Percentiles rank a stretch among this genome's conserved stretches.
These are phyloP conservation scores for Coleophora deauratella DNA, from an alignment of 2,888 invertebrate species.

Conservation along the genomic window DNA sequence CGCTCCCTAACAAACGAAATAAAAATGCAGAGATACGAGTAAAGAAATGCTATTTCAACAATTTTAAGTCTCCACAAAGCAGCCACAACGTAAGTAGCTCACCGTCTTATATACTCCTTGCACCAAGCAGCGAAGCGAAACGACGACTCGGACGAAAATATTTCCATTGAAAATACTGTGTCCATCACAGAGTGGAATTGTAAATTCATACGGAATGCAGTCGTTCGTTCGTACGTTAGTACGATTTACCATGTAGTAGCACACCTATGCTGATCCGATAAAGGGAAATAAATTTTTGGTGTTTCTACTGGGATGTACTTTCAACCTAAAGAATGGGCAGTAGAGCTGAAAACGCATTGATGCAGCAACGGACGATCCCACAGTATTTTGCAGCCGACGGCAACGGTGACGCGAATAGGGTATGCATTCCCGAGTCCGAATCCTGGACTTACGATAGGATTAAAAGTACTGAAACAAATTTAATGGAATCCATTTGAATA, in stretches of 20 bases:
- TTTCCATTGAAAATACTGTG: neutral
- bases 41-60: too few relatives aligned
- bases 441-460: too few relatives aligned
- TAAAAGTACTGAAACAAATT: too few relatives aligned
- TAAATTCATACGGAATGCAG: slow-evolving; percentile 18
- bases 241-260: slow-evolving; percentile 24
- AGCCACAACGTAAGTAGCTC: too few relatives aligned
- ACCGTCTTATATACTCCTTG: neutral
- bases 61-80: too few relatives aligned
- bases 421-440: neutral
- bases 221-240: slow-evolving; percentile 13
- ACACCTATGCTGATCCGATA: slow-evolving; percentile 26
- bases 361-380: slow-evolving; percentile 16
- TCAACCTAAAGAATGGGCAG: slow-evolving; percentile 14
- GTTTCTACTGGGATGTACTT: slow-evolving; percentile 13
- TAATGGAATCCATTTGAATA: too few relatives aligned
- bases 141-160: neutral
- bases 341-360: slow-evolving; percentile 20
- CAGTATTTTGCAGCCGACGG: slow-evolving; percentile 25
- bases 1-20: too few relatives aligned
- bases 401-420: slow-evolving; percentile 33
- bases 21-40: too few relatives aligned
- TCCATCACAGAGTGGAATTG: neutral
- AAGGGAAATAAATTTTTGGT: slow-evolving; percentile 27
- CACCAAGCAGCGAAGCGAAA: neutral